Evolutionary conservation across 2,888 invertebrate genomes (phyloP).

Genomic region (Drosophila parthenogenetica): DNA sequence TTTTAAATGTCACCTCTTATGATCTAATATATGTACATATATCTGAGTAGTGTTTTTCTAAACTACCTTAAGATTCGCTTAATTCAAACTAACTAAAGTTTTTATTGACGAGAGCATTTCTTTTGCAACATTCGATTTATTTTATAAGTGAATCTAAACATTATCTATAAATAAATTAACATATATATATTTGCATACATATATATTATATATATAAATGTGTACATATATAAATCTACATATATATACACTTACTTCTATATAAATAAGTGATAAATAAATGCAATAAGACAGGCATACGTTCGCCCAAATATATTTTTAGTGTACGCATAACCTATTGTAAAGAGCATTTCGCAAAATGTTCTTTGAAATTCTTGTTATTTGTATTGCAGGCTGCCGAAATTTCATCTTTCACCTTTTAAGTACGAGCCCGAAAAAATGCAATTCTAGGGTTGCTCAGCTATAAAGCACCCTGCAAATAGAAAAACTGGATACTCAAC

Average conservation of each 20-base stretch:
- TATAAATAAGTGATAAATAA: constrained; percentile 43
- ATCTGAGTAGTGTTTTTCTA: constrained; percentile 33
- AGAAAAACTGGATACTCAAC: neutral
- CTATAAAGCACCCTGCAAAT: constrained; percentile 10
- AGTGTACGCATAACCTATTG: constrained; percentile 69
- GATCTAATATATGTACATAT: constrained; percentile 22
- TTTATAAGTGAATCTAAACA: constrained; percentile 70
- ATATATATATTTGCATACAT: constrained; percentile 33
- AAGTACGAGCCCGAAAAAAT: constrained; percentile 27
- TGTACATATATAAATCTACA: constrained; percentile 25
- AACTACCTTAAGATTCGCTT: constrained; percentile 82
- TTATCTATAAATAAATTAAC: constrained; percentile 53
- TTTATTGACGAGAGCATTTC: constrained; percentile 57
- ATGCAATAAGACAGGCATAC: constrained; percentile 38
- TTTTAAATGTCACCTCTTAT: constrained; percentile 38
- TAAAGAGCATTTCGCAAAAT: constrained; percentile 60
- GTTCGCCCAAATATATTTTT: constrained; percentile 59
- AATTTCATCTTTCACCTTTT: constrained; percentile 61
- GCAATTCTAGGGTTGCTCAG: constrained; percentile 1
- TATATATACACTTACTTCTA: constrained; percentile 29
- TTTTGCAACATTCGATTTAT: constrained; percentile 65
- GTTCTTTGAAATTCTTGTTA: constrained; percentile 54
- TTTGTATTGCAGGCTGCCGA: constrained; percentile 49
- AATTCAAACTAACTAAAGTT: constrained; percentile 82
- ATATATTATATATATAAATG: constrained; percentile 31